These are phyloP conservation scores for Drosophila cognata DNA, from an alignment of 2,888 invertebrate species.

Conservation along the genomic window DNA sequence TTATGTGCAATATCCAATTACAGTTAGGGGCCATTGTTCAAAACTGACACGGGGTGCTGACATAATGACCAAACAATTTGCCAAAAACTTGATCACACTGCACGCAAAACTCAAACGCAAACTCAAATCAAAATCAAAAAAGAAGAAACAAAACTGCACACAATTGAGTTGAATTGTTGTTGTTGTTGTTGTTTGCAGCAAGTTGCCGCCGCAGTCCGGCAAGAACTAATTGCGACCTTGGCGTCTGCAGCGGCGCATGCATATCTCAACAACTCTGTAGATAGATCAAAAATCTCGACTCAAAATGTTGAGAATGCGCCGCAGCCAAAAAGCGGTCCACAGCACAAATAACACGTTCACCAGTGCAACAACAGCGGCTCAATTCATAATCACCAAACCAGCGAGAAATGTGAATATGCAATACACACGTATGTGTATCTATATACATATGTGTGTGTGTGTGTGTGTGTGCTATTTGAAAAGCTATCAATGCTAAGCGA, in stretches of 20 bases:
- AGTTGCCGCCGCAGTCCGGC: slow-evolving; percentile 31
- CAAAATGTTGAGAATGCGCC: slow-evolving; percentile 39
- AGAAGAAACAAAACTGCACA: slow-evolving; percentile 7
- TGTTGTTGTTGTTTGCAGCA: slow-evolving; percentile 21
- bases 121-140: slow-evolving; percentile 43
- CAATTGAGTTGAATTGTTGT: slow-evolving; percentile 45
- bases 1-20: slow-evolving; percentile 53
- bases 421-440: not conserved
- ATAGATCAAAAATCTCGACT: slow-evolving; percentile 43
- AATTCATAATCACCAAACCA: slow-evolving; percentile 13
- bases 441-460: not conserved
- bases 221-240: slow-evolving; percentile 79
- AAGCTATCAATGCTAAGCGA: slow-evolving; percentile 36
- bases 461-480: not conserved
- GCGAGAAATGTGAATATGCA: not conserved
- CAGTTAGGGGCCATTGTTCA: slow-evolving; percentile 34
- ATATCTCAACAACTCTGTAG: slow-evolving; percentile 44
- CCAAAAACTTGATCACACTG: slow-evolving; percentile 38
- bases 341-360: slow-evolving; percentile 55
- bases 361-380: slow-evolving; percentile 27
- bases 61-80: slow-evolving; percentile 73
- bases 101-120: slow-evolving; percentile 8
- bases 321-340: slow-evolving; percentile 3
- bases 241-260: slow-evolving; percentile 57
- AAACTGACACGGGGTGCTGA: slow-evolving; percentile 50